A percentile compares a stretch with the other conserved stretches of the same genome.
phyloP scores from a whole-genome alignment of 2,113 vertebrate genomes.

The Aythya baeri region DNA sequence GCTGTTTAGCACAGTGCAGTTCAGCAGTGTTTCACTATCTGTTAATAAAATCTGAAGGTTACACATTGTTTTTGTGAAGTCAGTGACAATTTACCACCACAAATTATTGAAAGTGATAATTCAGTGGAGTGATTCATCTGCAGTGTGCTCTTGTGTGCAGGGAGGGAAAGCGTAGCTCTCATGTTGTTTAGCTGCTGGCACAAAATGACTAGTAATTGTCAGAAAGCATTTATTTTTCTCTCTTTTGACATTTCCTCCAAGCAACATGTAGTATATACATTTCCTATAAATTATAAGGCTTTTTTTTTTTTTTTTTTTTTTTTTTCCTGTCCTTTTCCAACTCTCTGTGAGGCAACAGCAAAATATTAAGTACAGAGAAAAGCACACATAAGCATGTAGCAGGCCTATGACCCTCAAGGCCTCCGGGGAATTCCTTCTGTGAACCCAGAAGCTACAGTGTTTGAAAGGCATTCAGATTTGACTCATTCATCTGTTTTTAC shows the following conservation, averaged over 20 bases:
- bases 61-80: not conserved
- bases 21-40: not conserved
- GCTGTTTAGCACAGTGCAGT: not conserved
- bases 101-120: not conserved
- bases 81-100: conserved; percentile 12
- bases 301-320: too few relatives aligned
- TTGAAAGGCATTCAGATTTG: not conserved
- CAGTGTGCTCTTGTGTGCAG: not conserved
- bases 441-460: not conserved
- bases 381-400: not conserved
- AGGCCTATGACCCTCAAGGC: not conserved
- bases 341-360: not conserved
- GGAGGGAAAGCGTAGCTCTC: not conserved
- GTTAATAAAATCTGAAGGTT: conserved; percentile 22
- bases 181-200: not conserved
- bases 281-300: conserved; percentile 10
- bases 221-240: conserved; percentile 12
- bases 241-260: not conserved
- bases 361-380: not conserved
- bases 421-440: not conserved
- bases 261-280: not conserved
- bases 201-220: not conserved
- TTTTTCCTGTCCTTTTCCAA: accelerated
- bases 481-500: not conserved
- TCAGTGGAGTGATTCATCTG: not conserved